Base-by-base conservation (phyloP, 2,797 vertebrate species). In the Danio aesculapii region DNA sequence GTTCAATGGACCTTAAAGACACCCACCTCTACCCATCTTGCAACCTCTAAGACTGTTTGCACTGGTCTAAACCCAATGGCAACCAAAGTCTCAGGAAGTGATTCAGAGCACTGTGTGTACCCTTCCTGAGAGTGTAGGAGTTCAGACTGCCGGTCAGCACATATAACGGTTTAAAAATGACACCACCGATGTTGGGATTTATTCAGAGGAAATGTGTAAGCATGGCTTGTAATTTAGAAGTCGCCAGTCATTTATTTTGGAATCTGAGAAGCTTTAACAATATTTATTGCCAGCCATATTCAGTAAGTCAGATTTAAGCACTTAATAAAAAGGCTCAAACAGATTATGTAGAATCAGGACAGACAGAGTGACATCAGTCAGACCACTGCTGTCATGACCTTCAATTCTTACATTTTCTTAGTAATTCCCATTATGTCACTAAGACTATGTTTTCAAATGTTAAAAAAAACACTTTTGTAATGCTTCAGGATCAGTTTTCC, bases 81-180 rank as follows among this genome's bases (percentile, higher is more conserved):
- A 70, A 55, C 81, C 81, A 83, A 68, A 73, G 46, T 66, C 61
- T 77, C 52, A 68, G 75, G 75, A 83, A 77, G 50, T 83, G 81
- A 78, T 68, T 83, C 81, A 78, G 68, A 53, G 70, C n/a, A 21
- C n/a, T 57, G 67, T 63, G 50, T 72, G 67, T 72, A 58, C 8
- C 53, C 57, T 71, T 79, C 58, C 77, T 71, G 67, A 39, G 50
- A 39, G 44, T 79, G 77, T 79, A 61, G 77, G 77, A 71, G 77
- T 71, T 53, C 77, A 62, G 58, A 70, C 68, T 63, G 67, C 77
- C 17, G 41, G 67, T 79, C 39, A 63, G 77, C 77, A 61, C 43
- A 78, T 69, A 78, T 59, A 39, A 58, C 0, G 1, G 49, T 71
- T 59, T 9, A 78, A 67, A 57, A 63, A 19, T 19, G 16, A 43